phyloP scores from a whole-genome alignment of 2,797 vertebrate genomes.

The Holocentrus rufus region DNA sequence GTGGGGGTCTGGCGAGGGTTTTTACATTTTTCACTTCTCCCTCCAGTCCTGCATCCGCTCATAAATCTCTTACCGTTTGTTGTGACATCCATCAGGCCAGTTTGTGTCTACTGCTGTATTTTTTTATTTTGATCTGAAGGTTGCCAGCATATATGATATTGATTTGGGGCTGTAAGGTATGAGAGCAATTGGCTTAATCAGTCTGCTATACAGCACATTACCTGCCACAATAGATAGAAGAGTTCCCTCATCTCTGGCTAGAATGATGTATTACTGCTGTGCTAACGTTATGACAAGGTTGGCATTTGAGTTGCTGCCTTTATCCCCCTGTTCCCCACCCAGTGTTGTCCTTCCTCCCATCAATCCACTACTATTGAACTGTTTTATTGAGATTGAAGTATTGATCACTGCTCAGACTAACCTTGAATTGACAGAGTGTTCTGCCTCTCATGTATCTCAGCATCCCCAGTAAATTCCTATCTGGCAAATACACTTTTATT shows the following conservation, averaged over 20 bases:
- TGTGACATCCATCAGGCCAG: conserved; percentile 66
- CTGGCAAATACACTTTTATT: conserved; percentile 75
- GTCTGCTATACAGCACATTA: conserved; percentile 62
- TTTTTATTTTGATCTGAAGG: conserved; percentile 81
- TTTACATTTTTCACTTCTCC: conserved; percentile 20
- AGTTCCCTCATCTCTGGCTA: conserved; percentile 46
- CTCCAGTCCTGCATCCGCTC: conserved; percentile 5
- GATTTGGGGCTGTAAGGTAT: conserved; percentile 80
- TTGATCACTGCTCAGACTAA: conserved; percentile 90
- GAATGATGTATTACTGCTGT: conserved; percentile 66
- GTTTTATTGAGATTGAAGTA: conserved; percentile 95
- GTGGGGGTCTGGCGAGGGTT: conserved; percentile 11
- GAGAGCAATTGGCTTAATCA: conserved; percentile 68
- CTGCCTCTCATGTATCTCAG: conserved; percentile 42
- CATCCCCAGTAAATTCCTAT: conserved; percentile 81
- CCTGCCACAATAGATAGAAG: conserved; percentile 51
- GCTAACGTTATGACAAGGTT: conserved; percentile 75
- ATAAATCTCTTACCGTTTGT: conserved; percentile 62
- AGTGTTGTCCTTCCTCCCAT: conserved; percentile 65
- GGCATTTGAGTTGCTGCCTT: conserved; percentile 71
- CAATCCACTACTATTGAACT: conserved; percentile 88
- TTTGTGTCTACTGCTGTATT: conserved; percentile 62
- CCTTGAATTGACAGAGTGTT: conserved; percentile 83
- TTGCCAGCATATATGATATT: conserved; percentile 81
- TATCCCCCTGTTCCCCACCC: conserved; percentile 57